Percentiles rank a stretch among this genome's conserved stretches.
These are phyloP conservation scores for Ormia ochracea DNA, from an alignment of 2,888 invertebrate genomes.

Conservation along the genomic window DNA sequence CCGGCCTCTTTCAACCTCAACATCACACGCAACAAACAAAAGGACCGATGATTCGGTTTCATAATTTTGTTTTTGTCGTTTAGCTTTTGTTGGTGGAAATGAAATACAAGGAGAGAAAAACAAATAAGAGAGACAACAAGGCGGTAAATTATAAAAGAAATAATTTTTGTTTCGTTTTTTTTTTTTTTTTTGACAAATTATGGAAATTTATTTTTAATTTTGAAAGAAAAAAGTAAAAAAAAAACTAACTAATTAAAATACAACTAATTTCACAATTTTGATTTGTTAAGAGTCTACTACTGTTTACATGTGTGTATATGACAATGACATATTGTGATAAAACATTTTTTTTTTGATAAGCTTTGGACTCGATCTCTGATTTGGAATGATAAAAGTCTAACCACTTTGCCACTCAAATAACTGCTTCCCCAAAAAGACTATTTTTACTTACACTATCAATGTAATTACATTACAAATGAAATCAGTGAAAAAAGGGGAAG, in stretches of 20 bases:
- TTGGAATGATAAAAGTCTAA: no score
- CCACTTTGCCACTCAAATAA: no score
- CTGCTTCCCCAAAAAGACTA: no score
- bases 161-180: no score
- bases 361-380: no score
- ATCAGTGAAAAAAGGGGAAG: no score
- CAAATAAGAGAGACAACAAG: slow-evolving; percentile 40
- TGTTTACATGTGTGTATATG: background rate
- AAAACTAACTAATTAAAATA: background rate
- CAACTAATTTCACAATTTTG: slow-evolving; percentile 29
- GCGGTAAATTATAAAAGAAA: slow-evolving; percentile 48
- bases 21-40: slow-evolving; percentile 54
- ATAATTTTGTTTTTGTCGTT: slow-evolving; percentile 12
- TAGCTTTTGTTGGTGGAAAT: slow-evolving; percentile 15
- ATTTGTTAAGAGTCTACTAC: slow-evolving; percentile 47
- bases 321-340: background rate
- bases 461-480: no score
- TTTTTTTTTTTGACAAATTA: slow-evolving; percentile 29
- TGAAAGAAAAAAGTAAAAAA: background rate
- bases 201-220: slow-evolving; percentile 40
- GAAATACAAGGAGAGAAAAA: slow-evolving; percentile 50
- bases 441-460: no score
- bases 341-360: background rate
- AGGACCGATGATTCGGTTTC: slow-evolving; percentile 49
- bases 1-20: slow-evolving; percentile 52